Base-by-base conservation (phyloP, 2,797 vertebrate species). In the Labroides dimidiatus region DNA sequence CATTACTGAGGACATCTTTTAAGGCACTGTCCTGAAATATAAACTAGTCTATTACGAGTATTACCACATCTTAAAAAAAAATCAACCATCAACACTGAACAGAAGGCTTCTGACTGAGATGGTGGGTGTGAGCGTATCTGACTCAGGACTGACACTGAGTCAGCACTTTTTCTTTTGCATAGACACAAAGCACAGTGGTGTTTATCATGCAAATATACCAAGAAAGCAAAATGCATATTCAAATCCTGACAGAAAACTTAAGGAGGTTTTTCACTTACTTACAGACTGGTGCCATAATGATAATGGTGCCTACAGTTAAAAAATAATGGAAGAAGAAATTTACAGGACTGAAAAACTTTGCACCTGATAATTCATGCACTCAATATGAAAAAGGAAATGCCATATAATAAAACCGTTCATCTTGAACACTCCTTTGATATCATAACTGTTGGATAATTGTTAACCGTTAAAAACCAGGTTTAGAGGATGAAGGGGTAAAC, bases 111-210 rank as follows among this genome's bases (percentile, higher is more conserved):
- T 56, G 33, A 19, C 44, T 49, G 41, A 33, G 14, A 7, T 51
- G 19, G 23, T 20, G 4, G 37, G 21, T 43, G 11, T 16, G 11
- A 39, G 23, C 13, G 19, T 53, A 16, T 66, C 42, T 72, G n/a
- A 49, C 41, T 69, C 37, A 41, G 47, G 51, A 23, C 15, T 45
- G 15, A 60, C 41, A 43, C 43, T 49, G 45, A 39, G 36, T 49
- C 14, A 0, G 21, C 58, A 55, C 47, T 33, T 67, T 47, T 56
- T 49, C 57, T 45, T 79, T 83, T 82, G 81, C 72, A 87, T 77
- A 78, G 65, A 74, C 36, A 37, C 20, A 36, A 57, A 65, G 36
- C 45, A 70, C 20, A 63, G 51, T 39, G 36, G 49, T 53, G 48
- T 59, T 70, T 66, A 13, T 33, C 6, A 50, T 53, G 55, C 58